Evolutionary conservation across 2,113 vertebrate genomes (phyloP).

Genomic region (Etheostoma spectabile): DNA sequence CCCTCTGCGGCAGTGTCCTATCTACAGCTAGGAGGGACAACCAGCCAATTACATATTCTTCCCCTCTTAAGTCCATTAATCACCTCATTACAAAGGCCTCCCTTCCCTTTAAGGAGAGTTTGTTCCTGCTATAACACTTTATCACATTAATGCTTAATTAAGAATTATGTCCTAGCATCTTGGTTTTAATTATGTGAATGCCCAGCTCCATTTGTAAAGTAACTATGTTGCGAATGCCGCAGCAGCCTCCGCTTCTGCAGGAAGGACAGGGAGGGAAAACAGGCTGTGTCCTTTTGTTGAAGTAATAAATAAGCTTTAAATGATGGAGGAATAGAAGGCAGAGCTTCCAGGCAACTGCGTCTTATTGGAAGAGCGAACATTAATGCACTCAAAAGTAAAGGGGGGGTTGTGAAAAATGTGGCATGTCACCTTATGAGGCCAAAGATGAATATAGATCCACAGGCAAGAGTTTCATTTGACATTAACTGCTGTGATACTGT

Average conservation of each 20-base stretch:
- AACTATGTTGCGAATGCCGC: slow-evolving; percentile 62
- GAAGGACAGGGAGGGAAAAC: slow-evolving; percentile 51
- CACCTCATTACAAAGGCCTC: slow-evolving; percentile 84
- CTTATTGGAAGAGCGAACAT: slow-evolving; percentile 62
- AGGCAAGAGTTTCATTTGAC: slow-evolving; percentile 32
- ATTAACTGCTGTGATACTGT: slow-evolving; percentile 42
- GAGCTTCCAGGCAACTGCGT: slow-evolving; percentile 79
- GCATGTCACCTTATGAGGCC: slow-evolving; percentile 21
- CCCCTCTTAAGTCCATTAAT: slow-evolving; percentile 86
- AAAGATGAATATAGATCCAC: slow-evolving; percentile 28
- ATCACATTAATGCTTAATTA: slow-evolving; percentile 95
- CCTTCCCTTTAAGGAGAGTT: slow-evolving; percentile 77
- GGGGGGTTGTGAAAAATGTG: slow-evolving; percentile 28
- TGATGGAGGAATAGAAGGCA: slow-evolving; percentile 65
- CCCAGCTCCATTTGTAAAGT: slow-evolving; percentile 86
- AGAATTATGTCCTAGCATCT: slow-evolving; percentile 90
- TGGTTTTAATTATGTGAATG: slow-evolving; percentile 89
- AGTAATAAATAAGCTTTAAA: slow-evolving; percentile 82
- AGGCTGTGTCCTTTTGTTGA: slow-evolving; percentile 71
- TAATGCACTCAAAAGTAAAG: slow-evolving; percentile 53
- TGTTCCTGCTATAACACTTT: slow-evolving; percentile 82
- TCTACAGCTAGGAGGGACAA: slow-evolving; percentile 64
- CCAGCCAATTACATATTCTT: slow-evolving; percentile 86
- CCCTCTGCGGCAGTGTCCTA: slow-evolving; percentile 40
- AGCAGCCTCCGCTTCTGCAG: slow-evolving; percentile 44